phyloP scores from a whole-genome alignment of 2,797 vertebrate genomes.

The Sebastiscus tertius region DNA sequence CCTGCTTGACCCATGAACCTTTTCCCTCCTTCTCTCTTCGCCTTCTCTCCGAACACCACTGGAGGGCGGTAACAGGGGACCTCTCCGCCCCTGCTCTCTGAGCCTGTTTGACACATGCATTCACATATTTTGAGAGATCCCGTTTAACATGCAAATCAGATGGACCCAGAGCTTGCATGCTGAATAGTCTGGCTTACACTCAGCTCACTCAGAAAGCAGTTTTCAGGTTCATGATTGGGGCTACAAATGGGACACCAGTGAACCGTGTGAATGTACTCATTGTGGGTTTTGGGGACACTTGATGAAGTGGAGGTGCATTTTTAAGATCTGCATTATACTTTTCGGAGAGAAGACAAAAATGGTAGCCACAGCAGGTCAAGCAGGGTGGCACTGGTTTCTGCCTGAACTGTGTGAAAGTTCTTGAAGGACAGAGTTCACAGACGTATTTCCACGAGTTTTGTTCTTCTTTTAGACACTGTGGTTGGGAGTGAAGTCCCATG shows the following conservation, averaged over 20 bases:
- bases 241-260: conserved; percentile 21
- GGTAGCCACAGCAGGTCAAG: not conserved
- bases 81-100: not conserved
- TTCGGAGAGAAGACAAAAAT: not conserved
- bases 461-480: conserved; percentile 31
- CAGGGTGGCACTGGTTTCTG: not conserved
- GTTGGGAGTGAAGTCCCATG: conserved; percentile 2
- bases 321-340: not conserved
- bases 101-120: conserved; percentile 54
- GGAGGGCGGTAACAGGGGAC: conserved; percentile 19
- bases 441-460: conserved; percentile 14
- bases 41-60: conserved; percentile 26
- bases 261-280: conserved; percentile 3
- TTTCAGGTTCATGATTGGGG: not conserved
- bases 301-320: not conserved
- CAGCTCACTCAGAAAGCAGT: not conserved
- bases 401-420: conserved; percentile 20
- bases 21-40: conserved; percentile 13
- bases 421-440: conserved; percentile 3
- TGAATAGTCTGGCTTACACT: conserved; percentile 9
- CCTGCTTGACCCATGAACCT: conserved; percentile 21
- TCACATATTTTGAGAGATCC: conserved; percentile 52
- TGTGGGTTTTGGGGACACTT: conserved; percentile 10
- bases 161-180: conserved; percentile 6
- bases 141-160: conserved; percentile 65